Evolutionary conservation across 2,797 vertebrate genomes (phyloP).

Genomic region (Buphagus erythrorhynchus): DNA sequence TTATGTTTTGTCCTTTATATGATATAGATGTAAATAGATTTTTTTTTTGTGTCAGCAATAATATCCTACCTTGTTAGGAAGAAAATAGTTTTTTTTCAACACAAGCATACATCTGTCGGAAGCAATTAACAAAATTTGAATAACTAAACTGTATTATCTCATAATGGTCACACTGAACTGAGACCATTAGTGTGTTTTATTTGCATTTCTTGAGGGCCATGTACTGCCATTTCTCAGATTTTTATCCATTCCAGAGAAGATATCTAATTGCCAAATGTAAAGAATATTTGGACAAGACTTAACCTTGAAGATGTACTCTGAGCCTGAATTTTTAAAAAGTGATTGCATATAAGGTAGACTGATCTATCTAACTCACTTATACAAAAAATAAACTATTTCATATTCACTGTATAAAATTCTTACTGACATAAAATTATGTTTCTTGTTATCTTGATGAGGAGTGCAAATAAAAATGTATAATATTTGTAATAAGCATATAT

Average conservation of each 20-base stretch:
- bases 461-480: not conserved
- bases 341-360: not conserved
- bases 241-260: not conserved
- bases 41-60: not conserved
- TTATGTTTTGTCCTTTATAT: rapidly evolving
- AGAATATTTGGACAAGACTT: not conserved
- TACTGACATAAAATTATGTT: not conserved
- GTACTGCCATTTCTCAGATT: not conserved
- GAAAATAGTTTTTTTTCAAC: not conserved
- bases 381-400: not conserved
- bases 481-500: not conserved
- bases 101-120: not conserved
- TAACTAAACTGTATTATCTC: not conserved
- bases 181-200: not conserved
- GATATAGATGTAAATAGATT: not conserved
- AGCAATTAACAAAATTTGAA: not conserved
- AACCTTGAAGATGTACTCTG: not conserved
- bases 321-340: not conserved
- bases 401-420: not conserved
- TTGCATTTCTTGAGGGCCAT: not conserved
- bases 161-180: not conserved
- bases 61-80: not conserved
- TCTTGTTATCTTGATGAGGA: not conserved
- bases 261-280: not conserved
- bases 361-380: not conserved